Evolutionary conservation across 2,888 invertebrate genomes (phyloP).

Genomic region (Zonitis immaculata): DNA sequence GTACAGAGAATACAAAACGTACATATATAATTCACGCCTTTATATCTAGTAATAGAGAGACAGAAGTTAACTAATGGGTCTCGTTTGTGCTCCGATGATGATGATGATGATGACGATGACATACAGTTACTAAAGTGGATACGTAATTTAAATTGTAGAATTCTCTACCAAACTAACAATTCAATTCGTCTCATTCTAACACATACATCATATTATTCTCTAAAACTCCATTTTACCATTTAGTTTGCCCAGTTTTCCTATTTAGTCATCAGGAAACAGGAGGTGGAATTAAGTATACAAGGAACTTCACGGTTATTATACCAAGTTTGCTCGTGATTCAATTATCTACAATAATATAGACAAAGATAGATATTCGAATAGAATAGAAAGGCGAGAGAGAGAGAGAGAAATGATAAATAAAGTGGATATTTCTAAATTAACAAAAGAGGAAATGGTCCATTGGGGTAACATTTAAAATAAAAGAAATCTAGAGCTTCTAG

Average conservation of each 20-base stretch:
- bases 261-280: constrained; percentile 1
- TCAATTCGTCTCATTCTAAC: not conserved
- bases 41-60: constrained; percentile 14
- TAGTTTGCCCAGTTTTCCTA: not conserved
- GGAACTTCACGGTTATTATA: constrained; percentile 20
- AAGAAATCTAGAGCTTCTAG: too few relatives aligned
- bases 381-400: not conserved
- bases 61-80: constrained; percentile 23
- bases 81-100: constrained; percentile 23
- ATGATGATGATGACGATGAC: too few relatives aligned
- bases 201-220: not conserved
- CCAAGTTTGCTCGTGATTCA: constrained; percentile 20
- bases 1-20: too few relatives aligned
- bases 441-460: not conserved
- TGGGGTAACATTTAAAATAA: not conserved
- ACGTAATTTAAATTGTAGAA: constrained; percentile 21
- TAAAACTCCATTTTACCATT: not conserved
- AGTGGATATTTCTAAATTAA: too few relatives aligned
- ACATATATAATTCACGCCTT: not conserved
- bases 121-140: constrained; percentile 14
- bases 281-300: constrained; percentile 18
- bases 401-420: too few relatives aligned
- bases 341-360: constrained; percentile 9
- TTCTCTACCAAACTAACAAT: constrained; percentile 12
- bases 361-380: not conserved